These are phyloP conservation scores for Tipula lateralis DNA, from an alignment of 2,888 invertebrate genomes.

Conservation along the genomic window DNA sequence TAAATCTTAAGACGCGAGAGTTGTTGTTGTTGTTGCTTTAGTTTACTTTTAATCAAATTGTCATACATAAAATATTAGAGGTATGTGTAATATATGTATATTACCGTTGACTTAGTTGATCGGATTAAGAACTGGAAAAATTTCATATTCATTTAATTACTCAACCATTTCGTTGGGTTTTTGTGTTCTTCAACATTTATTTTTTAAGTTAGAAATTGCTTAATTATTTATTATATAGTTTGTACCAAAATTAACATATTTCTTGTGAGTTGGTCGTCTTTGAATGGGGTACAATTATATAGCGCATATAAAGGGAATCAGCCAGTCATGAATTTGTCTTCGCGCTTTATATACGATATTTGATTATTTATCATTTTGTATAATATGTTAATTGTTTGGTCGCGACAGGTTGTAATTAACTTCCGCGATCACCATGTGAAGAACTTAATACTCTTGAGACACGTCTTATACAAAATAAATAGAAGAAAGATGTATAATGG, in stretches of 20 bases:
- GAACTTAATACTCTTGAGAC: too few relatives aligned
- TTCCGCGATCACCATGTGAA: too few relatives aligned
- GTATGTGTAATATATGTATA: not conserved
- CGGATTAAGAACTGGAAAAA: conserved; percentile 19
- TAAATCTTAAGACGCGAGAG: conserved; percentile 3
- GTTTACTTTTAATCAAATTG: not conserved
- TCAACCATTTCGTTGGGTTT: not conserved
- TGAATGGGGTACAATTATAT: not conserved
- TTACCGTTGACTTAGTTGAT: not conserved
- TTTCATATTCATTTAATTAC: conserved; percentile 19
- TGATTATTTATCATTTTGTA: not conserved
- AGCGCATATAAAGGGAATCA: not conserved
- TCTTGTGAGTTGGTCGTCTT: not conserved
- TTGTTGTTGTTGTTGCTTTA: not conserved
- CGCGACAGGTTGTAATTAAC: not conserved
- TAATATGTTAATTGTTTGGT: not conserved
- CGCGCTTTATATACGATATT: not conserved
- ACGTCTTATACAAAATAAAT: too few relatives aligned
- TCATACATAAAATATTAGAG: not conserved
- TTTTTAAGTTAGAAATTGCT: not conserved
- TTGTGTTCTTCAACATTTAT: not conserved
- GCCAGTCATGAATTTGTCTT: not conserved
- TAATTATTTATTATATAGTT: not conserved
- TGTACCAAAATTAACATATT: not conserved
- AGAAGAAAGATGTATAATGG: too few relatives aligned